Evolutionary conservation across 1,140 invertebrate genomes (phyloP).

Genomic region (Polypedilum pembai): DNA sequence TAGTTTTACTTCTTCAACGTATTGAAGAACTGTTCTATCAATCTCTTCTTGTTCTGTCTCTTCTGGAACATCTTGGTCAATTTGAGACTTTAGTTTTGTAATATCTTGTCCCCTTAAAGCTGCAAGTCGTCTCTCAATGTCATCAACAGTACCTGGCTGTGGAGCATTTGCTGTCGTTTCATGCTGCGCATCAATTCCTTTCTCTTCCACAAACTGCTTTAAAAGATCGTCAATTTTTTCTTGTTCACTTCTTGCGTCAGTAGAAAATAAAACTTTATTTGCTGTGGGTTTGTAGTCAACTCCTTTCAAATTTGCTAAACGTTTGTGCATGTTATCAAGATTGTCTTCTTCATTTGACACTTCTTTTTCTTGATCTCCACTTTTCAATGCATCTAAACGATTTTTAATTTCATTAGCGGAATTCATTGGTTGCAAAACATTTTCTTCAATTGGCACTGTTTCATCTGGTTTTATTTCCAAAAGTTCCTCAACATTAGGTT

Average conservation of each 20-base stretch:
- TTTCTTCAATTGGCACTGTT: constrained; percentile 36
- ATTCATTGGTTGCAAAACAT: constrained; percentile 35
- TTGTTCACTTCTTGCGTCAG: constrained; percentile 49
- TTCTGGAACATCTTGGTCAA: constrained; percentile 38
- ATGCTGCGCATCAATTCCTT: constrained; percentile 44
- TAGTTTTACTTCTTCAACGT: constrained; percentile 37
- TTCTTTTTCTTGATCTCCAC: constrained; percentile 36
- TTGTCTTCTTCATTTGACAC: constrained; percentile 39
- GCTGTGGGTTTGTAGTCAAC: constrained; percentile 40
- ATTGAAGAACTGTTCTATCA: constrained; percentile 41
- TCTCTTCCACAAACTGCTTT: constrained; percentile 51
- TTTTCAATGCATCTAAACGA: constrained; percentile 53
- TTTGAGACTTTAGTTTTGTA: constrained; percentile 35
- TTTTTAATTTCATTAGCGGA: constrained; percentile 47
- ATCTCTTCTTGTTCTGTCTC: constrained; percentile 44
- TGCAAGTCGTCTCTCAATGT: constrained; percentile 46
- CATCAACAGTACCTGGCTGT: constrained; percentile 45
- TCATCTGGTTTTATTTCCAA: constrained; percentile 47
- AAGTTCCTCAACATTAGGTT: constrained; percentile 43
- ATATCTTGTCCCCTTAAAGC: constrained; percentile 42
- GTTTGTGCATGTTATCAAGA: constrained; percentile 47
- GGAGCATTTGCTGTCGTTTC: constrained; percentile 40
- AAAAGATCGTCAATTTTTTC: constrained; percentile 55
- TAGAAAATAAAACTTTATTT: constrained; percentile 38
- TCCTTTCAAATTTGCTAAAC: constrained; percentile 51